Base-by-base conservation (phyloP, 2,888 invertebrate species). In the Scaptomyza parva region DNA sequence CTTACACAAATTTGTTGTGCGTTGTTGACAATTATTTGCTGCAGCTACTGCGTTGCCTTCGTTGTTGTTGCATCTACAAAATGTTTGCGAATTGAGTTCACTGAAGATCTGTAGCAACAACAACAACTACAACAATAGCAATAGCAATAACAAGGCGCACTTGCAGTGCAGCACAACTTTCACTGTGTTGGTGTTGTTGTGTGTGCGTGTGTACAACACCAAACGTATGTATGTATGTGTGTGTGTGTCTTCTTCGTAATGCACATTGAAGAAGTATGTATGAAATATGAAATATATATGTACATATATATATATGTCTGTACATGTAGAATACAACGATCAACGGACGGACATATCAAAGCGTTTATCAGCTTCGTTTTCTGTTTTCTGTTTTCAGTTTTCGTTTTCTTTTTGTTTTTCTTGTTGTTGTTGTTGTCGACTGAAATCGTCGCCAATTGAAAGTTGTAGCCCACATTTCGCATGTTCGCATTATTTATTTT, bases 401-500 rank as follows among this genome's bases (percentile, higher is more conserved):
- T 45, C 12, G 18, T 45, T 45, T 45, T 30, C n/a, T 37, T 17
- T 3, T 18, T 37, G 26, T 14, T 53, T 43, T 39, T 24, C n/a
- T n/a, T 41, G 11, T 12, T 45, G 5, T 26, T 18, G 50, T 63
- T 41, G 28, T 33, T 9, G 35, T 12, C 58, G n/a, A 20, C 41
- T 33, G 26, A 52, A 61, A 41, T 58, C 64, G 75, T 54, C 63
- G 59, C 62, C 63, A 73, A 78, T 78, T 84, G 79, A 75, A 82
- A 81, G 85, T 78, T 62, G 64, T 70, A 84, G 84, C 76, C 86
- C 73, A 83, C 78, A 83, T 81, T 73, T 75, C n/a, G n/a, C n/a
- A n/a, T 48, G 45, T 44, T 68, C 43, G 54, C 68, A 22, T 33
- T 17, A 55, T 35, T 61, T 67, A 28, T 2, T 14, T 8, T n/a